Percentiles rank a stretch among this genome's conserved stretches.
Evolutionary conservation across 2,113 vertebrate genomes (phyloP).

Genomic region (Dipodomys ordii): DNA sequence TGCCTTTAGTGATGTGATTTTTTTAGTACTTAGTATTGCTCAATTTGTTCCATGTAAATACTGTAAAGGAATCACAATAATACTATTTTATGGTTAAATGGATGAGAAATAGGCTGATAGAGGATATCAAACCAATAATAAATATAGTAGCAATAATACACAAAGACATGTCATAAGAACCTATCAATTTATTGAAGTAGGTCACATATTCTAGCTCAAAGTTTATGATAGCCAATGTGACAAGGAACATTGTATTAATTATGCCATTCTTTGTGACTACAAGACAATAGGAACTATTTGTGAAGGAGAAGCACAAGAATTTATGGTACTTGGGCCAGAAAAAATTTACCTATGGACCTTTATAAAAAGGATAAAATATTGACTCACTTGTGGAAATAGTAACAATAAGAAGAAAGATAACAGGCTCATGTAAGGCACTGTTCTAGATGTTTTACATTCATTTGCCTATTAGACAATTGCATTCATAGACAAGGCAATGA

Average conservation of each 20-base stretch:
- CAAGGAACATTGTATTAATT: neutral
- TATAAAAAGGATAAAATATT: neutral
- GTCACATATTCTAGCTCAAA: neutral
- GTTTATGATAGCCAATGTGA: neutral
- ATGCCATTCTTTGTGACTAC: neutral
- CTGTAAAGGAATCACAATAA: neutral
- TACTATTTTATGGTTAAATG: slow-evolving; percentile 27
- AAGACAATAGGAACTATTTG: neutral
- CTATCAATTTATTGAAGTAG: slow-evolving; percentile 7
- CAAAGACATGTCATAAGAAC: neutral
- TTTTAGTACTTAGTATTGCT: slow-evolving; percentile 17
- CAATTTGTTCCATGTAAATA: slow-evolving; percentile 11
- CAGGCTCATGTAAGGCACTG: neutral
- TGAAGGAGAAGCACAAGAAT: neutral
- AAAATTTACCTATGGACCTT: neutral
- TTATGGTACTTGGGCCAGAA: slow-evolving; percentile 2
- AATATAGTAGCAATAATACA: neutral
- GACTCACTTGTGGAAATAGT: slow-evolving; percentile 10
- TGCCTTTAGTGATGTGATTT: neutral
- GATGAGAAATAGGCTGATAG: neutral
- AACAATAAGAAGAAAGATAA: neutral
- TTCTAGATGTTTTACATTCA: neutral
- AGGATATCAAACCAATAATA: neutral
- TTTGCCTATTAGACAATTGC: neutral
- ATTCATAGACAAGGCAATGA: neutral